Base-by-base conservation (phyloP, 1,140 invertebrate genomes). In the Brachionus asplanchnoidis region DNA sequence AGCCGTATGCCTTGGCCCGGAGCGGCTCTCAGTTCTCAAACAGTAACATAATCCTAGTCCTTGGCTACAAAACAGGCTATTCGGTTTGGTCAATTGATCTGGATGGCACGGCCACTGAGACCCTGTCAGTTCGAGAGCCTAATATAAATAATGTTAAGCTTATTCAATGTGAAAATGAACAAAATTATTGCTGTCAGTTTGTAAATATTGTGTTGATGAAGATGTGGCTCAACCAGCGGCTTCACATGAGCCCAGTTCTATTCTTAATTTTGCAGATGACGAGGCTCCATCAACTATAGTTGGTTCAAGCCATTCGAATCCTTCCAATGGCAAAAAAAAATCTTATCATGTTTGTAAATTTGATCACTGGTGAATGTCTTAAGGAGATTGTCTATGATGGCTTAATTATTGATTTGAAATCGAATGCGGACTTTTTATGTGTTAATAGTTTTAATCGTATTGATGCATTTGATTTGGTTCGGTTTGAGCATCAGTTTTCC, bases 1-100 rank as follows among this genome's bases (percentile, higher is more conserved):
- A 82, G n/a, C 32, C 36, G 2, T 73, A 40, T 73, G 40, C 68
- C 3, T 32, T 73, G 40, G 40, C 68, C 0, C 42, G 32, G 23
- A 40, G 23, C 8, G 20, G 60, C 12, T 14, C 79, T 20, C 32
- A 42, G 36, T 77, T 77, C 28, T 11, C 20, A 20, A 36, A 77
- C 20, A 50, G 73, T 28, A 84, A 53, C 17, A 42, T 84, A 44
- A 32, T 84, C 17, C 23, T 84, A 17, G 7, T 84, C n/a, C 20
- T 84, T 26, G 82, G 60, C 4, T 84, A 84, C 53, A 84, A 84
- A 73, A 70, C 60, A 36, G 82, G 82, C 12, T 84, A 65, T 26
- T 26, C 60, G 17, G 17, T 84, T 4, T 84, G 82, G 82, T 65
- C 65, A 50, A 70, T 84, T 44, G 82, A 84, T 11, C 9, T 40